Evolutionary conservation across 2,797 vertebrate species (phyloP).

Genomic region (Varecia variegata): DNA sequence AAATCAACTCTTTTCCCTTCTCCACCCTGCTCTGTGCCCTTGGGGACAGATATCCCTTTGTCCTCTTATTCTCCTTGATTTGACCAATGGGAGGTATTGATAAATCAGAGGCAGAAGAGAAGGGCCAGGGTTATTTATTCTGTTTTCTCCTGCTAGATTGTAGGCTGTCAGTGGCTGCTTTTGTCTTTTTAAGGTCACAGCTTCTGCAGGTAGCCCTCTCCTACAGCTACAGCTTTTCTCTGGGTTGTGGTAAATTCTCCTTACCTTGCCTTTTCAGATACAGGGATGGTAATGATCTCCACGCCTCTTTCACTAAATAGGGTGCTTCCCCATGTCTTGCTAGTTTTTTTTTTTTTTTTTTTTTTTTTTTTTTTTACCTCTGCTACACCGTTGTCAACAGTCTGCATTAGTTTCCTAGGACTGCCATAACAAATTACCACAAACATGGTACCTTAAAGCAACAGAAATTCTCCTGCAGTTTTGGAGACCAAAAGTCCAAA

Average conservation of each 20-base stretch:
- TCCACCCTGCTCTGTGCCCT: not conserved
- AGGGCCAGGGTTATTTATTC: not conserved
- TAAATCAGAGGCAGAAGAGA: not conserved
- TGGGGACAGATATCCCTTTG: not conserved
- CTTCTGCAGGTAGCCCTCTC: not conserved
- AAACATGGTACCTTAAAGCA: not conserved
- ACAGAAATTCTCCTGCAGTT: not conserved
- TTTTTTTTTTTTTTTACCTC: conserved; percentile 22
- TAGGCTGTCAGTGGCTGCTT: not conserved
- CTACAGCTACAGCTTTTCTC: not conserved
- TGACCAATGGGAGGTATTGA: not conserved
- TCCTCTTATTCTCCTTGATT: not conserved
- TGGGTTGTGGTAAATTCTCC: not conserved
- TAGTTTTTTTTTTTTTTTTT: not conserved
- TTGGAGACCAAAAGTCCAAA: not conserved
- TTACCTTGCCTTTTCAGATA: not conserved
- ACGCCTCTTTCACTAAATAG: not conserved
- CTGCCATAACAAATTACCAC: not conserved
- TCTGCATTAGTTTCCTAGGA: not conserved
- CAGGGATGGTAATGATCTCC: not conserved
- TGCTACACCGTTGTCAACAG: not conserved
- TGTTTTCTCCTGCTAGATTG: not conserved
- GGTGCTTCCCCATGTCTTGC: not conserved
- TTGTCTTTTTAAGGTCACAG: not conserved
- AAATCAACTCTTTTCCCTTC: not conserved